Conservation (phyloP, 2,888 invertebrate genomes). For the Drosophila antonietae region DNA sequence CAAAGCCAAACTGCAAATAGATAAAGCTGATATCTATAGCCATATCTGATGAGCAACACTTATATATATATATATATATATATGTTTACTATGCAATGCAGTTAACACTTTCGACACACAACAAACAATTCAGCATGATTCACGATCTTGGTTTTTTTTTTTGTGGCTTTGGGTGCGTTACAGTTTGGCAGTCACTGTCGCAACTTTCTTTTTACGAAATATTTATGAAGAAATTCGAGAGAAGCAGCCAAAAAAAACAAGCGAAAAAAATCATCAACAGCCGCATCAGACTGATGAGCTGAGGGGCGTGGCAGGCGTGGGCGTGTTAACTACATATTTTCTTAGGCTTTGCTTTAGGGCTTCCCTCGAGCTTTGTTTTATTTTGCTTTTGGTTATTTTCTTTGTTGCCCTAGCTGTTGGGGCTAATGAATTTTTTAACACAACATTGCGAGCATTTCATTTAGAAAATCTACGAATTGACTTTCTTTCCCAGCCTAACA, state of each 20-base stretch:
- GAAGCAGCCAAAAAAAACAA: slow-evolving; percentile 50
- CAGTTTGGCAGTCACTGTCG: slow-evolving; percentile 67
- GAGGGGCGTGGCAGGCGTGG: slow-evolving; percentile 56
- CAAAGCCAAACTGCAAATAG: slow-evolving; percentile 35
- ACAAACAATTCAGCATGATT: slow-evolving; percentile 50
- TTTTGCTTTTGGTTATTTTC: not conserved
- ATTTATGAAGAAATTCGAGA: slow-evolving; percentile 67
- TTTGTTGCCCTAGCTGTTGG: slow-evolving; percentile 15
- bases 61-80: not conserved
- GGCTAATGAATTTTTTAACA: slow-evolving; percentile 64
- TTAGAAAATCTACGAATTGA: slow-evolving; percentile 50
- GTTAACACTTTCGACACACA: slow-evolving; percentile 71
- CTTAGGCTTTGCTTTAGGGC: slow-evolving; percentile 28
- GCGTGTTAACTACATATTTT: slow-evolving; percentile 64
- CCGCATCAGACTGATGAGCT: slow-evolving; percentile 15
- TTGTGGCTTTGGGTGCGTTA: slow-evolving; percentile 62
- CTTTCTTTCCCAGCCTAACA: slow-evolving; percentile 52
- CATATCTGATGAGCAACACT: slow-evolving; percentile 10
- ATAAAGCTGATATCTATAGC: slow-evolving; percentile 12
- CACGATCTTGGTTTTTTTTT: slow-evolving; percentile 36
- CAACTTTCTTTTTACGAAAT: slow-evolving; percentile 72
- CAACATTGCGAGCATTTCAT: slow-evolving; percentile 68
- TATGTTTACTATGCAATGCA: slow-evolving; percentile 66
- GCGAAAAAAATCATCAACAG: slow-evolving; percentile 2
- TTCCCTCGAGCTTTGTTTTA: slow-evolving; percentile 36